Evolutionary conservation across 2,113 vertebrate species (phyloP).

Genomic region (Pavo muticus): DNA sequence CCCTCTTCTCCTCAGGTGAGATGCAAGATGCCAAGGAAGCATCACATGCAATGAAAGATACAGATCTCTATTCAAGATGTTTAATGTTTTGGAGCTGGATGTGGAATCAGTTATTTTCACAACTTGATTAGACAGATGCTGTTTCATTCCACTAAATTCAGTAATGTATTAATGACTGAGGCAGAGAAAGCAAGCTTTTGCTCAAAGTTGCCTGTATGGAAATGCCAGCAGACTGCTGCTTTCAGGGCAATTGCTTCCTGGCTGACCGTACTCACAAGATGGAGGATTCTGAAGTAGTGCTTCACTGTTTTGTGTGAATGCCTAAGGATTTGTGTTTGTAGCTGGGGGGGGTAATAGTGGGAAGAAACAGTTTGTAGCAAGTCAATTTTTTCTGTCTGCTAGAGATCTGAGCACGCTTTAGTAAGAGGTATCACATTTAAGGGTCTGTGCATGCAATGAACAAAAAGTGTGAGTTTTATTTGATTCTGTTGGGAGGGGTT

Average conservation of each 20-base stretch:
- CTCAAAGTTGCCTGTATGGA: neutral
- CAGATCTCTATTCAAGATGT: neutral
- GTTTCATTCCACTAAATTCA: constrained; percentile 44
- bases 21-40: neutral
- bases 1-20: constrained; percentile 41
- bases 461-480: constrained; percentile 60
- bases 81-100: constrained; percentile 9
- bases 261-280: neutral
- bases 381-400: constrained; percentile 50
- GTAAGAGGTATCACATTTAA: constrained; percentile 37
- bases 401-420: constrained; percentile 40
- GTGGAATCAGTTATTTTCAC: constrained; percentile 18
- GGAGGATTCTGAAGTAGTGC: constrained; percentile 21
- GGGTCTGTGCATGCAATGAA: constrained; percentile 74
- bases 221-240: constrained; percentile 37
- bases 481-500: constrained; percentile 61
- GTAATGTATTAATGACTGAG: constrained; percentile 34
- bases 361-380: constrained; percentile 30
- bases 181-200: constrained; percentile 38
- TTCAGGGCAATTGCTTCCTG: constrained; percentile 32
- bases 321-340: constrained; percentile 24
- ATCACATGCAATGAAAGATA: constrained; percentile 17
- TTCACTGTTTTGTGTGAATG: neutral
- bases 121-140: constrained; percentile 37
- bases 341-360: constrained; percentile 1